Base-by-base conservation (phyloP, 2,797 vertebrate genomes). In the Microcaecilia unicolor region DNA sequence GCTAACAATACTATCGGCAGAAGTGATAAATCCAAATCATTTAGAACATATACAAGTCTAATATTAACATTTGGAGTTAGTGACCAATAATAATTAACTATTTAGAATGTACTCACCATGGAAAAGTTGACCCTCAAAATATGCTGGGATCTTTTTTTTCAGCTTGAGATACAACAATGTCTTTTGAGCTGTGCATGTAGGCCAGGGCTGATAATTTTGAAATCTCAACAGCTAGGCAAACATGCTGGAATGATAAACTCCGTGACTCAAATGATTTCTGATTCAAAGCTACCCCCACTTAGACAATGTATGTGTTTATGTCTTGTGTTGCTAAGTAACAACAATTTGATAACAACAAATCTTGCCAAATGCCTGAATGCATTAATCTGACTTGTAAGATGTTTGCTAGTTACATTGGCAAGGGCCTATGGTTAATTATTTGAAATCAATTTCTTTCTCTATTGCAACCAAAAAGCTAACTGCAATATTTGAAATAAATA, bases 401-500 rank as follows among this genome's bases (percentile, higher is more conserved):
- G 55, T n/a, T 46, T 48, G 20, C 18, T 41, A 6, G 2, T 58
- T 39, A 34, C 48, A 10, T 17, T 44, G 13, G 6, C 6, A 52
- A 44, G 29, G 41, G 6, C 31, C 9, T 15, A 10, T n/a, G 18
- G 30, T 48, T 55, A 38, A 51, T 59, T 58, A 66, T 69, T 58
- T 45, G 31, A 11, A 49, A 40, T 29, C 38, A 17, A n/a, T n/a
- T n/a, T n/a, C n/a, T n/a, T n/a, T n/a, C n/a, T n/a, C n/a, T n/a
- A n/a, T n/a, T n/a, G n/a, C n/a, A n/a, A n/a, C n/a, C n/a, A 39
- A 58, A 46, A 41, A 19, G 14, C 14, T 65, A 58, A 51, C 14
- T 2, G 11, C 55, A 28, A 25, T 43, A 11, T 48, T 36, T 48
- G 56, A 57, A 19, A 22, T 15, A 31, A 56, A 55, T 35, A 40